Evolutionary conservation across 2,113 vertebrate genomes (phyloP), one percentile per base, ranked within the genome.

Genomic region (Neopipo cinnamomea): DNA sequence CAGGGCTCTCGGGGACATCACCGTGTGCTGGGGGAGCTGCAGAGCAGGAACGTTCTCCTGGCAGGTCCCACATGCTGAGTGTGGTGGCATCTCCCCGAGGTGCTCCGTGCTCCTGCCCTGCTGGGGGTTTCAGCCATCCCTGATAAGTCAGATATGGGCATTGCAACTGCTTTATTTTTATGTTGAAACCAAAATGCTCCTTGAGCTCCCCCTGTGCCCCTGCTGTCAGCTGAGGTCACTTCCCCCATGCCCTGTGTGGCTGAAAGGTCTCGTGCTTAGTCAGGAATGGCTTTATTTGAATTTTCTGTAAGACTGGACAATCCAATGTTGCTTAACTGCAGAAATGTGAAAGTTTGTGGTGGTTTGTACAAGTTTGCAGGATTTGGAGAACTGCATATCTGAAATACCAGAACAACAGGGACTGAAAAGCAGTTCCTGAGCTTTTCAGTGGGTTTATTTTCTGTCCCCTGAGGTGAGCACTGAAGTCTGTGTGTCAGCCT

Each of bases 61-160:
- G 65, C n/a, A 77, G 28, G 11, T 17, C 4, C 41, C 41, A 9
- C 12, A 1, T 31, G 14, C 14, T 59, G 62, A 25, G 41, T 1
- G 31, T 8, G n/a, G 33, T 24, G 37, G 21, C 42, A 14, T 47
- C 28, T 94, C 66, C 65, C 22, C 2, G 2, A 14, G 41, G 22
- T 18, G 41, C 58, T 24, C 63, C 2, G 0, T 0, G 0, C 56
- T 88, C 47, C 72, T 67, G 72, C 70, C 42, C 18, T 0, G 4
- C 56, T 5, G 7, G 9, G 30, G 41, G 13, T 70, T 39, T 20
- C 33, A 61, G 80, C 68, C 55, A 9, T 39, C 42, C 39, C 76
- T 14, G 14, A 63, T 27, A 7, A 33, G 23, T 42, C 72, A 84
- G 44, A 44, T 27, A 20, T 2, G 10, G 42, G 61, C 77, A 39